Base-by-base conservation (phyloP, 2,888 invertebrate genomes). In the Andrena trimmerana region DNA sequence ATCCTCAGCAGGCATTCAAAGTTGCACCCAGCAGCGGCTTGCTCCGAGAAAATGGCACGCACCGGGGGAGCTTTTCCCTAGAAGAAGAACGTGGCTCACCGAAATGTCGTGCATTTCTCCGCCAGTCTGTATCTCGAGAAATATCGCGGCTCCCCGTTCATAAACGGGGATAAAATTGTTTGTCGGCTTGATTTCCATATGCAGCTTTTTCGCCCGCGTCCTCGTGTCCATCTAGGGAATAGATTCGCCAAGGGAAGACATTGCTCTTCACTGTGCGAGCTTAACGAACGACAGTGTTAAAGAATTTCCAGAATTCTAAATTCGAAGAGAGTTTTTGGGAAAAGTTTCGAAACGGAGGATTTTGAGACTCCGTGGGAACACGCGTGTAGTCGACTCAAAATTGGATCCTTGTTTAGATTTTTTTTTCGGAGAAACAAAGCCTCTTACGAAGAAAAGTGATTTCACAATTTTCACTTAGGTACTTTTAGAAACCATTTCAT, bases 111-210 rank as follows among this genome's bases (percentile, higher is more conserved):
- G 27, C 33, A 75, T 50, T 71, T 24, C 73, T 63, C 68, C 65
- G 59, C 48, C 52, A 42, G 33, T 13, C 29, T 10, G 6, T 33
- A 33, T n/a, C 42, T 13, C 60, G 57, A 65, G 33, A 66, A 67
- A 80, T 70, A 72, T 80, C 20, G 27, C 29, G n/a, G 42, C 29
- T 10, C 13, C 29, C 52, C 33, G 27, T 52, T 80, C 70, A 69
- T 73, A 84, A 80, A 71, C 48, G 69, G 6, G 81, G 77, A 42
- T 16, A 42, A 42, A 42, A 84, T 65, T 77, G 66, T 76, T 84
- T 77, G 66, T 54, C 67, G 29, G 33, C 33, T 31, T 13, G 62
- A 57, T 57, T 10, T 57, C 24, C 57, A 57, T 57, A 27, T 13
- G 57, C 54, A 57, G 54, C 27, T 57, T 57, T 57, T 27, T n/a